phyloP scores from a whole-genome alignment of 2,888 invertebrate genomes.

The Odontocolon sp. region DNA sequence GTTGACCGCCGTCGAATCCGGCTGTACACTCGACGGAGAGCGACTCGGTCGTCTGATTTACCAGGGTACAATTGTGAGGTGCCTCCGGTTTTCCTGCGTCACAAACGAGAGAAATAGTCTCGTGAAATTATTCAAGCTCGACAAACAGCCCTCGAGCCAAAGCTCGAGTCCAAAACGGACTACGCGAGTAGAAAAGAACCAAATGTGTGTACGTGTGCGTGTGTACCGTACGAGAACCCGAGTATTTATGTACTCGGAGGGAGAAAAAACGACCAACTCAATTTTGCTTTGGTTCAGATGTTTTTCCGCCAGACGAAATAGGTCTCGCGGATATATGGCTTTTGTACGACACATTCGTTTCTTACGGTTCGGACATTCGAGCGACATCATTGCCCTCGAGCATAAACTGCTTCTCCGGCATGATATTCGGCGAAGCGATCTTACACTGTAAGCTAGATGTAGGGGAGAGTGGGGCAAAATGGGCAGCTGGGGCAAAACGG shows the following conservation, averaged over 20 bases:
- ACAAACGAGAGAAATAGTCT: conserved; percentile 31
- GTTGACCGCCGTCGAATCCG: conserved; percentile 91
- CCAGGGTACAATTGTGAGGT: conserved; percentile 88
- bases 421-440: no score
- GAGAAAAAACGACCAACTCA: not conserved
- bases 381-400: no score
- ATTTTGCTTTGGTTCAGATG: not conserved
- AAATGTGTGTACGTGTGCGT: not conserved
- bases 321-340: no score
- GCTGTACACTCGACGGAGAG: conserved; percentile 88
- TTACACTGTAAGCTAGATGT: no score
- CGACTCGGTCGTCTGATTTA: conserved; percentile 90
- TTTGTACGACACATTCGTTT: not conserved
- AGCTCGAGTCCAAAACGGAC: conserved; percentile 17
- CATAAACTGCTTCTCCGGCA: no score
- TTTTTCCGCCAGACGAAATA: no score
- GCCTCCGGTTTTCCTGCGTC: conserved; percentile 87
- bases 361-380: no score
- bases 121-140: conserved; percentile 48
- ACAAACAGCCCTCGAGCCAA: conserved; percentile 12
- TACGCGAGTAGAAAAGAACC: not conserved
- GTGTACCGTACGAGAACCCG: not conserved
- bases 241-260: conserved; percentile 2
- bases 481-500: no score
- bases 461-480: no score